phyloP scores from a whole-genome alignment of 2,113 vertebrate species.

The Hippocampus zosterae region DNA sequence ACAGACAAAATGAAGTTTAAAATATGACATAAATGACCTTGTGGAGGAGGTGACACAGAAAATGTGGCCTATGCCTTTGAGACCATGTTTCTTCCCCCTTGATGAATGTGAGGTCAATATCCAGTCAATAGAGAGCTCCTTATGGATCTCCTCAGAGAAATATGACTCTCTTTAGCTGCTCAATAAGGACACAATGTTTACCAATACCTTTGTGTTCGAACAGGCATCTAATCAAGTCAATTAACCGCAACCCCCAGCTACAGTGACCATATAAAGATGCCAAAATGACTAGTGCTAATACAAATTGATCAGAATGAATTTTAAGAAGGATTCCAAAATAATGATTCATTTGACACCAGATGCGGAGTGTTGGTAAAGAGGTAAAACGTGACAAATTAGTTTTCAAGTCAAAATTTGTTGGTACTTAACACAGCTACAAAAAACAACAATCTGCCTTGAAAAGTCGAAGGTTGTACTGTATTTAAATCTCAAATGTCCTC shows the following conservation, averaged over 20 bases:
- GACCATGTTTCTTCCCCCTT: background rate
- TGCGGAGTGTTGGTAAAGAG: too few species aligned
- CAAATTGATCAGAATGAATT: background rate
- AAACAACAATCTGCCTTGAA: too few species aligned
- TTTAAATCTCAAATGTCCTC: too few species aligned
- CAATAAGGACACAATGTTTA: background rate
- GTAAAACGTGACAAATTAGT: too few species aligned
- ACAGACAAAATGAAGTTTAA: background rate
- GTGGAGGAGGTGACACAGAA: background rate
- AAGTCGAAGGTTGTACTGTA: too few species aligned
- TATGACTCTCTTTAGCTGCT: background rate
- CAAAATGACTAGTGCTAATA: background rate
- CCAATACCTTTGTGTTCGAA: background rate
- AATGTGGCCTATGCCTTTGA: background rate
- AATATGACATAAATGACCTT: background rate
- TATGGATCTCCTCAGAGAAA: background rate
- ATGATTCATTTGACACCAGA: background rate
- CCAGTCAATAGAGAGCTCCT: background rate
- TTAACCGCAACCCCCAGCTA: background rate
- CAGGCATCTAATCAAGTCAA: background rate
- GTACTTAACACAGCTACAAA: too few species aligned
- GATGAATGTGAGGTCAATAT: background rate
- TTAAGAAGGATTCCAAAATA: background rate
- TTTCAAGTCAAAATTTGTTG: background rate
- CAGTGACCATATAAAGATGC: background rate